Evolutionary conservation across 2,888 invertebrate genomes (phyloP).

Genomic region (Gymnoscelis rufifasciata): DNA sequence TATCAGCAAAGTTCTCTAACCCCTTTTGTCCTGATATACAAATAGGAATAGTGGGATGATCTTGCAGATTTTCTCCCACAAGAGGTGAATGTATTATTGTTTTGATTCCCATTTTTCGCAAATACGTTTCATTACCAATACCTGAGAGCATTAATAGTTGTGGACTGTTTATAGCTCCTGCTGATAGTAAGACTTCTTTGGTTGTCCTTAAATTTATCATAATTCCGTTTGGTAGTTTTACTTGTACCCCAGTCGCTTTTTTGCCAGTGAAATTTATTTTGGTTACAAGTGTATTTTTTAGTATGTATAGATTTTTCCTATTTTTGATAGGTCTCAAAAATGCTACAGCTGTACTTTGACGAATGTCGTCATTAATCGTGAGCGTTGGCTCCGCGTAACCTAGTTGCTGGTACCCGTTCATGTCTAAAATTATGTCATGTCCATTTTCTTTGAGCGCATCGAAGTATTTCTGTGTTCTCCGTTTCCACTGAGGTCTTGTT

Average conservation of each 20-base stretch:
- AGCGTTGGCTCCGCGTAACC: conserved; percentile 15
- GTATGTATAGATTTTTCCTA: conserved; percentile 37
- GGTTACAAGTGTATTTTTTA: conserved; percentile 59
- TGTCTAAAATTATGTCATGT: conserved; percentile 37
- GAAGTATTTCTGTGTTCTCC: conserved; percentile 23
- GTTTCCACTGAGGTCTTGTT: conserved; percentile 18
- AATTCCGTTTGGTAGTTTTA: conserved; percentile 40
- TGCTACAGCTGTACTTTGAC: conserved; percentile 85
- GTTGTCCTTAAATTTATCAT: conserved; percentile 11
- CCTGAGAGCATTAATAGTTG: conserved; percentile 60
- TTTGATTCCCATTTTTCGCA: conserved; percentile 39
- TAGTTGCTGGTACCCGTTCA: conserved; percentile 39
- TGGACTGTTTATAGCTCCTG: conserved; percentile 55
- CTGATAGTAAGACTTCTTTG: conserved; percentile 59
- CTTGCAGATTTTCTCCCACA: conserved; percentile 60
- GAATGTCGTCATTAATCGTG: conserved; percentile 81
- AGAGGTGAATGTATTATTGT: conserved; percentile 41
- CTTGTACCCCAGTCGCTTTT: conserved; percentile 47
- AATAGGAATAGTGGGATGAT: conserved; percentile 37
- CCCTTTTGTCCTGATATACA: conserved; percentile 6
- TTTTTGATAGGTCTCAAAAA: conserved; percentile 71
- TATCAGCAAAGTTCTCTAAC: neutral
- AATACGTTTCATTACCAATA: conserved; percentile 48
- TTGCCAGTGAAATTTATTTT: conserved; percentile 59
- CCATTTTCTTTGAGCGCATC: conserved; percentile 53